phyloP scores from a whole-genome alignment of 1,140 invertebrate genomes.

The Cyrtorhinus lividipennis region DNA sequence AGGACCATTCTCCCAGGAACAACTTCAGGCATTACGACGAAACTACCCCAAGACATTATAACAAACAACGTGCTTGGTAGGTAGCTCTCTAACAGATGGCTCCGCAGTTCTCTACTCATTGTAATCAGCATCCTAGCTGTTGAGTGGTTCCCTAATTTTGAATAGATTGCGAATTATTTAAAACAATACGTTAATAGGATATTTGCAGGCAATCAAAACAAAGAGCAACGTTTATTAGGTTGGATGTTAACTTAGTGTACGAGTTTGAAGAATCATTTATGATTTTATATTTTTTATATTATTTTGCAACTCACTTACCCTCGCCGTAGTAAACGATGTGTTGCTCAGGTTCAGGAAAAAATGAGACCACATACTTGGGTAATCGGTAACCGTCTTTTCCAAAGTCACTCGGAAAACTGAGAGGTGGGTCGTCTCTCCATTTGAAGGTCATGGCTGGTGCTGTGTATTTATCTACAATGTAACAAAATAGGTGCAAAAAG shows the following conservation, averaged over 20 bases:
- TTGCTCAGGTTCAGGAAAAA: constrained; percentile 38
- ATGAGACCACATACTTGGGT: constrained; percentile 43
- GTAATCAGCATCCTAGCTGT: constrained; percentile 40
- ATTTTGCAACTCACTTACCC: constrained; percentile 31
- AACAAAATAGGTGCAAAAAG: neutral
- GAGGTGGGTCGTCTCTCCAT: constrained; percentile 37
- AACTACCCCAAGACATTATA: constrained; percentile 49
- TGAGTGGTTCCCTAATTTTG: constrained; percentile 38
- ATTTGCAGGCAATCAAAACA: neutral
- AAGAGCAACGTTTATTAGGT: no score
- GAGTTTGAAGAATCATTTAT: no score
- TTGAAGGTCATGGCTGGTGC: constrained; percentile 38
- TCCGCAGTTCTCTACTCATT: constrained; percentile 39
- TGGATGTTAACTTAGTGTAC: no score
- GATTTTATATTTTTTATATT: no score
- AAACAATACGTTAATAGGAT: no score
- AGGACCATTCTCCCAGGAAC: constrained; percentile 43
- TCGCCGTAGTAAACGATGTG: constrained; percentile 43
- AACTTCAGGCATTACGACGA: constrained; percentile 45
- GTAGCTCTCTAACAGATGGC: constrained; percentile 45
- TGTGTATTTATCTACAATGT: constrained; percentile 39
- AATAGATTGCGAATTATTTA: no score
- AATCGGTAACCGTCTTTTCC: constrained; percentile 36
- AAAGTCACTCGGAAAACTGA: constrained; percentile 36
- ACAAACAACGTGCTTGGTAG: constrained; percentile 45